Conservation (phyloP, 1,140 invertebrate species). For the Reticulitermes speratus region DNA sequence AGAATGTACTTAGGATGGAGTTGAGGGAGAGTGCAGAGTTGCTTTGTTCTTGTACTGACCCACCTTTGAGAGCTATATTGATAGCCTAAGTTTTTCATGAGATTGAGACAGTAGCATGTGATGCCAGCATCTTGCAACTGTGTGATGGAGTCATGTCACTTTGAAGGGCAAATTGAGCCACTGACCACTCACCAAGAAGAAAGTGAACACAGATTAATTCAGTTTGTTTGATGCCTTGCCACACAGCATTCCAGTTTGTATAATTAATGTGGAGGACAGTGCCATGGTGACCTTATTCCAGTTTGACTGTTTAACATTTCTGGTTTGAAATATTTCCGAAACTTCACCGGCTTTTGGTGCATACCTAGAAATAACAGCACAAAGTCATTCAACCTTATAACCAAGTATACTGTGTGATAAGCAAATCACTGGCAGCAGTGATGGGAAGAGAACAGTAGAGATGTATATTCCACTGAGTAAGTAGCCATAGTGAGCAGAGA, state of each 20-base stretch:
- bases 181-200: not conserved
- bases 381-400: not conserved
- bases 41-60: not conserved
- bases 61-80: not conserved
- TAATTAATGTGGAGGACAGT: not conserved
- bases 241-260: not conserved
- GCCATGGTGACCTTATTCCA: not conserved
- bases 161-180: not conserved
- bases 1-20: not conserved
- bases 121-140: not conserved
- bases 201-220: not conserved
- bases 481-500: not conserved
- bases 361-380: not conserved
- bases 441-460: not conserved
- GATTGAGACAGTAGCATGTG: not conserved
- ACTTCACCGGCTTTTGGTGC: not conserved
- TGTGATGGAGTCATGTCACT: not conserved
- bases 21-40: not conserved
- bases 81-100: not conserved
- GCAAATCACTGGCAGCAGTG: not conserved
- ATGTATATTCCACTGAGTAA: not conserved
- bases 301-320: not conserved
- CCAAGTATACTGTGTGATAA: not conserved
- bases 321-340: not conserved
- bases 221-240: not conserved